A percentile compares a stretch with the other conserved stretches of the same genome.
phyloP scores from a whole-genome alignment of 2,113 vertebrate genomes.

The Leptobrachium ailaonicum region DNA sequence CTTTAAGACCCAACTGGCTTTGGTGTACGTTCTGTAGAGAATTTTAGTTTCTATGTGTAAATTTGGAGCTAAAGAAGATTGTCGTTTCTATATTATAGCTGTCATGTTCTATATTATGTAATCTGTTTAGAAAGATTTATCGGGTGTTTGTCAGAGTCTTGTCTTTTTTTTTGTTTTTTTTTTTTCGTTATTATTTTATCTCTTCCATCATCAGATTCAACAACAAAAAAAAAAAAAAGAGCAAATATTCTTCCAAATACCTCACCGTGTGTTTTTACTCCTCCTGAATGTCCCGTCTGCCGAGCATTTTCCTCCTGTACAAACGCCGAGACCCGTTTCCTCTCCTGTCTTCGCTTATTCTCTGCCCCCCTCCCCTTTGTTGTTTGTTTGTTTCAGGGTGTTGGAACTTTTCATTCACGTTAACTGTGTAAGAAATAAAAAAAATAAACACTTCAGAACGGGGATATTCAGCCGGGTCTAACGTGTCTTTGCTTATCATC shows the following conservation, averaged over 20 bases:
- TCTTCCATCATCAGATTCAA: background rate
- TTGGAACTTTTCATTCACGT: constrained; percentile 44
- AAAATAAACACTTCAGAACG: constrained; percentile 45
- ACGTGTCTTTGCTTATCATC: background rate
- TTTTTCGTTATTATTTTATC: background rate
- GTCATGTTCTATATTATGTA: constrained; percentile 45
- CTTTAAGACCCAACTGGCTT: constrained; percentile 55
- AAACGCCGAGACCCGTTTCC: background rate
- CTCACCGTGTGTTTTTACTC: constrained; percentile 30
- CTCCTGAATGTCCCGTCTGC: background rate
- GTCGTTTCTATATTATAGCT: constrained; percentile 18
- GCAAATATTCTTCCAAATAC: constrained; percentile 33
- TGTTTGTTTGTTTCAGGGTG: constrained; percentile 30
- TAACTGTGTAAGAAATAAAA: constrained; percentile 37
- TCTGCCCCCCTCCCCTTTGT: background rate
- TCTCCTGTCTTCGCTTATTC: background rate
- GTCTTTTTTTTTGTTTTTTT: constrained; percentile 6
- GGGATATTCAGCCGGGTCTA: constrained; percentile 11
- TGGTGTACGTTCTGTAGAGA: constrained; percentile 63
- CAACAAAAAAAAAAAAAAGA: background rate
- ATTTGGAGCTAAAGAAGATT: constrained; percentile 60
- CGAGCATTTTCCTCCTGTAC: background rate
- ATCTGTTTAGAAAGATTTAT: constrained; percentile 45
- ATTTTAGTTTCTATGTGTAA: constrained; percentile 60
- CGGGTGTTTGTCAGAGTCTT: constrained; percentile 12